Evolutionary conservation across 1,140 invertebrate species (phyloP).

Genomic region (Pectinophora gossypiella): DNA sequence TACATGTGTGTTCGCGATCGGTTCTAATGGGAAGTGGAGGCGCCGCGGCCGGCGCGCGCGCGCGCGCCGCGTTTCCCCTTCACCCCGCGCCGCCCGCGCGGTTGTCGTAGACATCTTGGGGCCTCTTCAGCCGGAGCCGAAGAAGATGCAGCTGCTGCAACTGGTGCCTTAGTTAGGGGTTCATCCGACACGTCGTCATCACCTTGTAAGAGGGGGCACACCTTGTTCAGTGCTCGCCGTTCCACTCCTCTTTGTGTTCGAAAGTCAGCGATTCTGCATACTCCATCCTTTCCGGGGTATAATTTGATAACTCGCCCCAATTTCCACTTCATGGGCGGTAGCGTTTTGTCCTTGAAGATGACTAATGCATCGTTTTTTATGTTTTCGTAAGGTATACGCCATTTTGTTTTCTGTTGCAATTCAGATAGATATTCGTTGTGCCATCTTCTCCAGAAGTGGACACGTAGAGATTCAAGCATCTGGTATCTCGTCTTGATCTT

Average conservation of each 20-base stretch:
- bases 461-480: neutral
- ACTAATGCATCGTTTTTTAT: neutral
- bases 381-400: neutral
- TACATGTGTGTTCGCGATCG: too few relatives aligned
- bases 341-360: constrained; percentile 12
- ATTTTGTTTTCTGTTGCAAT: neutral
- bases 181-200: neutral
- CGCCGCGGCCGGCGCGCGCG: too few relatives aligned
- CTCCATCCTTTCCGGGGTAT: constrained; percentile 15
- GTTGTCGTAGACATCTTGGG: too few relatives aligned
- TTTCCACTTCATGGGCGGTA: constrained; percentile 26
- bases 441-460: constrained; percentile 2
- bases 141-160: neutral
- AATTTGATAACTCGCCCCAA: constrained; percentile 27
- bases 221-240: neutral
- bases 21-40: too few relatives aligned
- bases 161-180: too few relatives aligned
- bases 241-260: neutral
- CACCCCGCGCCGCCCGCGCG: too few relatives aligned
- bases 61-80: too few relatives aligned
- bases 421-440: neutral
- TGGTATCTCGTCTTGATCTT: neutral
- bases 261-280: constrained; percentile 11
- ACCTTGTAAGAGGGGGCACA: neutral
- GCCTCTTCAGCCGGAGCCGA: neutral